Base-by-base conservation (phyloP, 2,888 invertebrate species). In the Machimus atricapillus region DNA sequence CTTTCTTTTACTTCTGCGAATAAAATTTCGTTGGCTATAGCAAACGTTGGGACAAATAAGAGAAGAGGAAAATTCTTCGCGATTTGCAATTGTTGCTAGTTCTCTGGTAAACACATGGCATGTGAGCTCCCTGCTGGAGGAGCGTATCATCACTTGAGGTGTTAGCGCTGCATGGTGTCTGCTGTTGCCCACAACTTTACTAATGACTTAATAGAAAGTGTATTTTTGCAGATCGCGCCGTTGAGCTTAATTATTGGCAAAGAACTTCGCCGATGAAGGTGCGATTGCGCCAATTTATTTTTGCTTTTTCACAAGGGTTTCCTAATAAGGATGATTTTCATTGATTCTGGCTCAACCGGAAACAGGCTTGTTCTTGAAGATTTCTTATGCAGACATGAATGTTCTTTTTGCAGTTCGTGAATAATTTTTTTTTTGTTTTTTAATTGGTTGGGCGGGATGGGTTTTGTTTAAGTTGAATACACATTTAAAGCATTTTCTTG, bases 201-300 rank as follows among this genome's bases (percentile, higher is more conserved):
- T 81, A 81, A 81, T 81, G 56, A 56, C 81, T 81, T 81, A 81
- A 81, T 81, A 81, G 56, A 81, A 81, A 81, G 19, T 52, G 56
- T 31, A 81, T 81, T 81, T 56, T 81, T 56, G 81, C 56, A 52
- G 56, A 81, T 23, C 31, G 34, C 9, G 46, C 19, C n/a, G 81
- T n/a, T 34, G 79, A 56, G 31, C 34, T 56, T 81, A 81, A 81
- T 81, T 81, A 56, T 19, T 16, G n/a, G 56, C 78, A 81, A 56
- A n/a, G 31, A 52, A 52, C 34, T 27, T 52, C 31, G 31, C n/a
- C 4, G 16, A 16, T 56, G 1, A 27, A 19, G 9, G 27, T 66
- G 76, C n/a, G 19, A 76, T 76, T 16, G 7, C 34, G 76, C 16
- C 34, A 34, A 37, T 37, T 76, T 14, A n/a, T 76, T 37, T n/a